Evolutionary conservation across 2,888 invertebrate genomes (phyloP), one percentile per base, ranked within the genome.

Genomic region (Dryococelus australis): DNA sequence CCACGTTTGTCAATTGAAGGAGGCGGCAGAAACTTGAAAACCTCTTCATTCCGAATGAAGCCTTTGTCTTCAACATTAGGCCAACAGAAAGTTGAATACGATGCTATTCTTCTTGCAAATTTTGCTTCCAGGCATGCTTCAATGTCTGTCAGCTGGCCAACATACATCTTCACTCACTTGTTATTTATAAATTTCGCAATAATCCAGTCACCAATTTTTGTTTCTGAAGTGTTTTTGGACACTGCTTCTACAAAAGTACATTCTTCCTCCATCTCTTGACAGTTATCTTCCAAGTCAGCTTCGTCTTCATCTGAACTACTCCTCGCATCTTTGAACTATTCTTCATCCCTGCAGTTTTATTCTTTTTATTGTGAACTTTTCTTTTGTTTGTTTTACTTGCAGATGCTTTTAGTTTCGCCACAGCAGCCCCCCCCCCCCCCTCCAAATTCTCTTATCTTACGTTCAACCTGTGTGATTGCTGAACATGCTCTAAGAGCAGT

Each of bases 371-470:
- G 65, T 81, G 35, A 84, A 26, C 79, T 80, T 10, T 65, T 78
- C 88, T 79, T 87, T 78, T n/a, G n/a, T 88, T 81, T 86, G 47
- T 87, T 87, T 84, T 26, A 28, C 84, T 83, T 85, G 26, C 1
- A 65, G 65, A 65, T 65, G 16, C 65, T 65, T 65, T 65, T 6
- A 65, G 65, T 65, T 65, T 65, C 16, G 10, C 65, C 65, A 16
- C 65, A 65, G 20, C 65, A 12, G 5, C 65, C 6, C 16, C 65
- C 6, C 65, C 8, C 10, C 65, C 5, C 65, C 65, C 24, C 24
- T 16, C 4, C 65, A 65, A 16, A 65, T 24, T 16, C 24, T 65
- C 16, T 65, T 65, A 65, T 20, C 16, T 65, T 12, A 6, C 16
- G 65, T 65, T 65, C 24, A 65, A 65, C 65, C 65, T 65, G 5